phyloP scores from a whole-genome alignment of 2,113 vertebrate species.

The Azemiops feae region DNA sequence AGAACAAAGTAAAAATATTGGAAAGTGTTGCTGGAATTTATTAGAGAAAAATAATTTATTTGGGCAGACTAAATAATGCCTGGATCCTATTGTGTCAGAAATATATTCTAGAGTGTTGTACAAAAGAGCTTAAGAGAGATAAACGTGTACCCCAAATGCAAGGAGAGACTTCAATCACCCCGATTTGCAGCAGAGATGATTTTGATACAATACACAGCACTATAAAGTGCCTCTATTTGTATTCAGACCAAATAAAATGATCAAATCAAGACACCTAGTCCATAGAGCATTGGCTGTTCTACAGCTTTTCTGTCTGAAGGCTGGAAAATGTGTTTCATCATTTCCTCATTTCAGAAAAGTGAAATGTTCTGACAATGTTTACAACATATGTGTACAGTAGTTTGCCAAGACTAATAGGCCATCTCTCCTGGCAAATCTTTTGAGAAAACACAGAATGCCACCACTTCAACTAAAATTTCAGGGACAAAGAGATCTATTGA shows the following conservation, averaged over 20 bases:
- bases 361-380: background rate
- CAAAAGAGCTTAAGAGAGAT: background rate
- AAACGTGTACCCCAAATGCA: background rate
- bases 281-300: background rate
- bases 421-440: background rate
- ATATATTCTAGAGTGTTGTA: background rate
- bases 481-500: background rate
- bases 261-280: background rate
- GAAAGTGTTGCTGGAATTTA: conserved; percentile 42
- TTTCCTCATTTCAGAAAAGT: conserved; percentile 5
- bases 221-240: background rate
- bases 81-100: background rate
- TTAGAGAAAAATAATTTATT: conserved; percentile 52
- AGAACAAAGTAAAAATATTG: conserved; percentile 52
- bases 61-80: conserved; percentile 32
- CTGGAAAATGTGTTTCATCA: background rate
- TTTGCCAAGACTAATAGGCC: conserved; percentile 21
- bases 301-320: background rate
- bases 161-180: background rate
- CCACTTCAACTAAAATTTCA: background rate
- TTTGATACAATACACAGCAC: background rate
- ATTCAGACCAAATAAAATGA: conserved; percentile 13
- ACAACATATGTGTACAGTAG: background rate
- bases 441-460: background rate
- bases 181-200: background rate